Evolutionary conservation across 2,888 invertebrate genomes (phyloP), one percentile per base, ranked within the genome.

Genomic region (Torymus texanus): DNA sequence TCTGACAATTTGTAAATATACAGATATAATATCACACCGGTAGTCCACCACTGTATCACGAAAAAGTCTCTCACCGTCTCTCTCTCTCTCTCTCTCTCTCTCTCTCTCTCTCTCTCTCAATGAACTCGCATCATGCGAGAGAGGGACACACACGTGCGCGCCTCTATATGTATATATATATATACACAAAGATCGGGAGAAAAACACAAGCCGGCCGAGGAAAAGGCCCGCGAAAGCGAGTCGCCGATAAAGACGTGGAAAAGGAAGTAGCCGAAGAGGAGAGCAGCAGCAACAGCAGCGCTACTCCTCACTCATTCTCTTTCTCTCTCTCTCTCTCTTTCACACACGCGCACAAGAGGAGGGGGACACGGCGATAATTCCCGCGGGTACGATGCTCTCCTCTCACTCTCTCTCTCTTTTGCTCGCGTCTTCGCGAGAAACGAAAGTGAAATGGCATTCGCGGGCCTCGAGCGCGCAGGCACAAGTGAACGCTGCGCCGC

Each of bases 361-460:
- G 50, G 56, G 16, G 51, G 18, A 55, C 58, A 41, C 8, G 16
- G 56, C 85, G 86, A 86, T 86, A 88, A 87, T 88, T 87, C 86
- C 86, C 86, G 85, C 85, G 86, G 87, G 41, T 41, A 8, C 41
- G 41, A 41, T 41, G 41, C 41, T 41, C 41, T 8, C 85, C 86
- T 85, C 84, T 62, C 70, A 61, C 66, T 62, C 65, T 84, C 73
- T 78, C 88, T 87, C 88, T 88, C 88, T 87, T 85, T 87, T 87
- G 87, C 87, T 41, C 41, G 41, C 41, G 41, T 41, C 41, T 41
- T 41, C 41, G 86, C 89, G 88, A 55, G 62, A 88, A 88, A 90
- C 90, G 90, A 90, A 90, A 90, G 90, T 90, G 90, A 90, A 90
- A 90, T 89, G 90, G 90, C 89, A 90, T 90, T 89, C 88, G 86